phyloP scores from a whole-genome alignment of 2,797 vertebrate species.

The Scolopax rusticola region DNA sequence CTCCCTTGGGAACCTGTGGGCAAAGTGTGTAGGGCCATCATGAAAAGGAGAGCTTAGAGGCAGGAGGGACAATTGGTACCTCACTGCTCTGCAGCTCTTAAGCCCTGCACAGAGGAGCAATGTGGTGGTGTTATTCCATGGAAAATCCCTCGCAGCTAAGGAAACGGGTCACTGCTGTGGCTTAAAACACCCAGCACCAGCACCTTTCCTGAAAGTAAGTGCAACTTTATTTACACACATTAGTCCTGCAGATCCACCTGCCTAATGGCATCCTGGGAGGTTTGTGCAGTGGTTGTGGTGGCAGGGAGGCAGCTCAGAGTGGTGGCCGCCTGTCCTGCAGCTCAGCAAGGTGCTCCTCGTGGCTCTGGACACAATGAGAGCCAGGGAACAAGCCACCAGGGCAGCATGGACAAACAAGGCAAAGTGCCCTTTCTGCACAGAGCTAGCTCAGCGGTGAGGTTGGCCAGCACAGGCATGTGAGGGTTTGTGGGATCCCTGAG shows the following conservation, averaged over 20 bases:
- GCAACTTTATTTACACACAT: not conserved
- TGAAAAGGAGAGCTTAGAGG: not conserved
- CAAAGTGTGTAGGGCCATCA: rapidly evolving
- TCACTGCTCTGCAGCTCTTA: not conserved
- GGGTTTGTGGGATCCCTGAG: not conserved
- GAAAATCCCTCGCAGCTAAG: not conserved
- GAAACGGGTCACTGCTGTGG: not conserved
- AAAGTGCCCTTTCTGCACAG: not conserved
- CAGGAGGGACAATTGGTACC: not conserved
- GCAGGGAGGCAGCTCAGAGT: not conserved
- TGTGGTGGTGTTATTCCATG: not conserved
- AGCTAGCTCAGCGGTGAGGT: rapidly evolving
- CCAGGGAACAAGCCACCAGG: not conserved
- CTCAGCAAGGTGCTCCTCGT: not conserved
- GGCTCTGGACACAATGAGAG: not conserved
- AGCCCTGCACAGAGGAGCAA: rapidly evolving
- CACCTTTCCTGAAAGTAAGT: not conserved
- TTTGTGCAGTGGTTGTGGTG: not conserved
- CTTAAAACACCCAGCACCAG: not conserved
- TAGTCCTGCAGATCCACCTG: not conserved
- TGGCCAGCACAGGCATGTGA: rapidly evolving
- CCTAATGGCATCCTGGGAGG: rapidly evolving
- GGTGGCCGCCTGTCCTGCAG: not conserved
- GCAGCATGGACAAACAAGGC: rapidly evolving
- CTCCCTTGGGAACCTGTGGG: rapidly evolving